A percentile compares a stretch with the other conserved stretches of the same genome.
phyloP scores from a whole-genome alignment of 2,113 vertebrate species.

The Anseranas semipalmata region DNA sequence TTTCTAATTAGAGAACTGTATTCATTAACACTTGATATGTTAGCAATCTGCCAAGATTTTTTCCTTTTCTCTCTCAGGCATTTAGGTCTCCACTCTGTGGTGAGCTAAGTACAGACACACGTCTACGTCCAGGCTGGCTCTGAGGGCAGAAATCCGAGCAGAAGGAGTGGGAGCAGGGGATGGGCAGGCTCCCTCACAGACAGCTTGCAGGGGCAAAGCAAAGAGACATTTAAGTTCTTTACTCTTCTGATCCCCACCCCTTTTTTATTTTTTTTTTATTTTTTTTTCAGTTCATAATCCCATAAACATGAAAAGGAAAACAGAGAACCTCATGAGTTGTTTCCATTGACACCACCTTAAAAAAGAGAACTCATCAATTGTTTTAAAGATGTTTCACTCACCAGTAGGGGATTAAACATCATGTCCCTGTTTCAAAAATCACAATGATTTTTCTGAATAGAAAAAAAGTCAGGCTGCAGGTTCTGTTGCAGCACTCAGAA shows the following conservation, averaged over 20 bases:
- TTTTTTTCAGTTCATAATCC: neutral
- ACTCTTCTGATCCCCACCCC: accelerated
- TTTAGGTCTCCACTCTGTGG: neutral
- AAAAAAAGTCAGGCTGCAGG: neutral
- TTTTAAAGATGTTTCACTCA: neutral
- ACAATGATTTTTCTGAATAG: neutral
- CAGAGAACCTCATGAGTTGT: neutral
- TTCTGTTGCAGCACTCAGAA: neutral
- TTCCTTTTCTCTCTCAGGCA: conserved; percentile 34
- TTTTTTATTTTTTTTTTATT: neutral
- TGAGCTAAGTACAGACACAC: neutral
- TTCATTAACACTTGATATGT: conserved; percentile 67
- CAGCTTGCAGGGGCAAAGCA: neutral
- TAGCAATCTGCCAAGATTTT: conserved; percentile 48
- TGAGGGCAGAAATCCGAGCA: neutral
- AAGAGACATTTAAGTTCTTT: neutral
- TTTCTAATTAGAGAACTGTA: conserved; percentile 66
- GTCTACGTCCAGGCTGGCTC: neutral
- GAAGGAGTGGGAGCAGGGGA: neutral
- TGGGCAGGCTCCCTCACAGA: neutral
- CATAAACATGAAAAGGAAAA: neutral
- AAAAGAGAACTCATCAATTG: accelerated
- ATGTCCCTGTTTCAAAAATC: neutral
- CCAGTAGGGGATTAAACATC: neutral
- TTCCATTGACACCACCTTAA: neutral